Percentiles rank a stretch among this genome's conserved stretches.
Evolutionary conservation across 1,140 invertebrate genomes (phyloP).

Genomic region (Chrysoperla carnea): DNA sequence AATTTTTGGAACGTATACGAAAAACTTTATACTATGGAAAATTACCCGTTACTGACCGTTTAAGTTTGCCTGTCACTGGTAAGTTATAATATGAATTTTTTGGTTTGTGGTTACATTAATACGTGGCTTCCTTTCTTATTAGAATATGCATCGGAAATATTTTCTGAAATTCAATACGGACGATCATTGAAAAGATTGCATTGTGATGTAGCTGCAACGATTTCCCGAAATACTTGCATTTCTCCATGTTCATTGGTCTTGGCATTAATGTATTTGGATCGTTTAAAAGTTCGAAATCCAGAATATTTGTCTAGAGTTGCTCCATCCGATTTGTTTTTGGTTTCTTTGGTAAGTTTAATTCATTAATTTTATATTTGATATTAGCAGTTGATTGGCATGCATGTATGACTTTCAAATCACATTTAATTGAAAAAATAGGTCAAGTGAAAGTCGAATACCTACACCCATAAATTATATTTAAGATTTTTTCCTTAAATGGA

Average conservation of each 20-base stretch:
- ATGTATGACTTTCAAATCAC: neutral
- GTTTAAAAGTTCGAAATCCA: constrained; percentile 60
- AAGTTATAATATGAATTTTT: constrained; percentile 15
- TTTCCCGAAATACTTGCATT: constrained; percentile 63
- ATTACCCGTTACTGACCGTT: constrained; percentile 44
- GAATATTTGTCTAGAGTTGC: constrained; percentile 63
- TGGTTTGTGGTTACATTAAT: constrained; percentile 10
- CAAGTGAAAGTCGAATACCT: no score
- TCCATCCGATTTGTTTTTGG: constrained; percentile 78
- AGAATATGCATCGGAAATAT: constrained; percentile 70
- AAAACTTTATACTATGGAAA: constrained; percentile 77
- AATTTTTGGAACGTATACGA: constrained; percentile 56
- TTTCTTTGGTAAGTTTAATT: constrained; percentile 64
- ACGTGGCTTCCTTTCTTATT: constrained; percentile 16
- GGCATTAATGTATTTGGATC: constrained; percentile 73
- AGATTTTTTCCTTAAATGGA: no score
- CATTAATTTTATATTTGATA: constrained; percentile 2
- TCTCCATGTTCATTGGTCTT: constrained; percentile 70
- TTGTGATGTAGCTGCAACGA: constrained; percentile 56
- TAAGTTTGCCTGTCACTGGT: constrained; percentile 68
- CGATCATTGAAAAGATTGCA: constrained; percentile 61
- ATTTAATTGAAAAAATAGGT: no score
- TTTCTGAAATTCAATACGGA: constrained; percentile 48
- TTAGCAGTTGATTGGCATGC: constrained; percentile 1
- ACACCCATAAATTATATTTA: no score